Conservation (phyloP, 2,113 vertebrate species). For the Ariopsis seemanni region DNA sequence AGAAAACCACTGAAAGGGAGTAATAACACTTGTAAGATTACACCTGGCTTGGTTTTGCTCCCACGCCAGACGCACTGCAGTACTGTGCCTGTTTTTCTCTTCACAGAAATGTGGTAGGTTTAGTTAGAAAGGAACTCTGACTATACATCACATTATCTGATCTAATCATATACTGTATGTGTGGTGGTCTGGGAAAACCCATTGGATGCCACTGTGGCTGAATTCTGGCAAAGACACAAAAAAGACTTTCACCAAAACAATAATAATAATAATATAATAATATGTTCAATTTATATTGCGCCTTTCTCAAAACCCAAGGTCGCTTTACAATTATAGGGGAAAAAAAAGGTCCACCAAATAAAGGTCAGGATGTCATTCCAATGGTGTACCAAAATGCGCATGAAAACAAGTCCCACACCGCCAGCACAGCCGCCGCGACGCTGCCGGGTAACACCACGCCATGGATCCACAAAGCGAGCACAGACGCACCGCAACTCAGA, state of each 20-base stretch:
- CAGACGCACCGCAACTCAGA: too few species aligned
- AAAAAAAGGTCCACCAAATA: too few species aligned
- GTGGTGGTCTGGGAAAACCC: not conserved
- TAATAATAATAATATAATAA: too few species aligned
- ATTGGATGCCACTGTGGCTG: not conserved
- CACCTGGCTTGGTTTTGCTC: constrained; percentile 37
- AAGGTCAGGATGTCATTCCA: too few species aligned
- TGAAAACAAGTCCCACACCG: too few species aligned
- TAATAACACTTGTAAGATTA: constrained; percentile 52
- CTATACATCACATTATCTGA: not conserved
- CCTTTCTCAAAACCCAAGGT: too few species aligned
- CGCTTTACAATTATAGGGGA: too few species aligned
- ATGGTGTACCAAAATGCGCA: too few species aligned
- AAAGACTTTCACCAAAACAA: not conserved
- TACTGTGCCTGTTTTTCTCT: not conserved
- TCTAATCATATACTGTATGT: not conserved
- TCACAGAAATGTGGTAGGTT: not conserved
- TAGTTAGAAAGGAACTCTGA: not conserved
- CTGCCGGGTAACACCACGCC: too few species aligned
- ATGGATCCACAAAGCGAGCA: too few species aligned
- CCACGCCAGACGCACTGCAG: not conserved
- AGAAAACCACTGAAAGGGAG: constrained; percentile 44
- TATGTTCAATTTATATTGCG: too few species aligned
- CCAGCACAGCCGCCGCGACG: too few species aligned
- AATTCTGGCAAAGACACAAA: not conserved